These are phyloP conservation scores for Bujurquina vittata DNA, from an alignment of 2,113 vertebrate species.

Conservation along the genomic window DNA sequence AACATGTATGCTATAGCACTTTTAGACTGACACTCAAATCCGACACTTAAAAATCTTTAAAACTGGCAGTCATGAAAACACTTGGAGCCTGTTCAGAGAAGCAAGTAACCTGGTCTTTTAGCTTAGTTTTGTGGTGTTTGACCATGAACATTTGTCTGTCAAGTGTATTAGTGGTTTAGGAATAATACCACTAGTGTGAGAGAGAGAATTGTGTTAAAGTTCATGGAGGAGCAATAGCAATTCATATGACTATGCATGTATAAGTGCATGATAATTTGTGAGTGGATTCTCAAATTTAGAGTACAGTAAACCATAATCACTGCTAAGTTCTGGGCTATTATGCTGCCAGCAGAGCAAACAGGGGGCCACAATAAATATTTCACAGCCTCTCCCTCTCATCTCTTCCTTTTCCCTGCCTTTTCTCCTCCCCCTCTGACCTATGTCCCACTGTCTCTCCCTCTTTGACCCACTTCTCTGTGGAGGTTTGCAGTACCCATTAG, in stretches of 20 bases:
- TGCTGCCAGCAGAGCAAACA: constrained; percentile 30
- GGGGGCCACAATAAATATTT: constrained; percentile 74
- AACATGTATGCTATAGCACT: no score
- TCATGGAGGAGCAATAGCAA: neutral
- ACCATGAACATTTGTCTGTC: neutral
- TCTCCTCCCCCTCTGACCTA: constrained; percentile 34
- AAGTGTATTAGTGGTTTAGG: no score
- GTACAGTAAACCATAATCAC: neutral
- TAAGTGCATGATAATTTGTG: neutral
- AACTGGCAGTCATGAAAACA: neutral
- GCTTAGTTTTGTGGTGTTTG: neutral
- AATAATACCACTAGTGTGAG: neutral
- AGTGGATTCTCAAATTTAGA: neutral
- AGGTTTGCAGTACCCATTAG: constrained; percentile 55
- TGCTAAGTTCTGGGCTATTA: constrained; percentile 22
- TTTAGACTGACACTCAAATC: neutral
- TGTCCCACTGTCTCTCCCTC: constrained; percentile 31
- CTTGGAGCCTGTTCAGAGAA: neutral
- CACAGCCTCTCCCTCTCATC: constrained; percentile 42
- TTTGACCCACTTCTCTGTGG: constrained; percentile 63
- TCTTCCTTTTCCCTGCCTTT: constrained; percentile 32
- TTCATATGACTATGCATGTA: neutral
- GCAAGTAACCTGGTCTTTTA: neutral
- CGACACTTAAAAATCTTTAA: neutral
- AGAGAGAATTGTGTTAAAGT: no score